Conservation (phyloP, 2,888 invertebrate genomes). For the Polyommatus icarus region DNA sequence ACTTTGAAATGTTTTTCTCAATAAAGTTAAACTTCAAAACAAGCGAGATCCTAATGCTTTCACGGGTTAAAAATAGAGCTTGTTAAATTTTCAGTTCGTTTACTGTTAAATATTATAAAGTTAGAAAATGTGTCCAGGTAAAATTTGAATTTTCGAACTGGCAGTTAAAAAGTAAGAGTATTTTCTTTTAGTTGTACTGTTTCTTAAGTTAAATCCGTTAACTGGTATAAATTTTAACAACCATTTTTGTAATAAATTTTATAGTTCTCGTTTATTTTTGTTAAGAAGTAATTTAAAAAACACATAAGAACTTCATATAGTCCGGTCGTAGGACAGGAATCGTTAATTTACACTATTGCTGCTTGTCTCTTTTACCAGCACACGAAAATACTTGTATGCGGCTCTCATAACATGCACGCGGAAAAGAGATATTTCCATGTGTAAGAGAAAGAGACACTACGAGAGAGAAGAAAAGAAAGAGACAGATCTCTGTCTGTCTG, state of each 20-base stretch:
- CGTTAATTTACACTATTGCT: too few relatives aligned
- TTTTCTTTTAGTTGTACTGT: background rate
- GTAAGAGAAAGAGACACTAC: too few relatives aligned
- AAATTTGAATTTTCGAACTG: background rate
- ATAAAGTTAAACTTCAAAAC: background rate
- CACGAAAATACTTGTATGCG: too few relatives aligned
- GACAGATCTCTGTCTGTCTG: too few relatives aligned
- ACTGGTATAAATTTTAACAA: background rate
- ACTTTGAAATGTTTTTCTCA: background rate
- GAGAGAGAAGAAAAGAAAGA: too few relatives aligned
- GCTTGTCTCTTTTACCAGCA: too few relatives aligned
- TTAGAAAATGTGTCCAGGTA: background rate
- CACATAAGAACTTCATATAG: too few relatives aligned
- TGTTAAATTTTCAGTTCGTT: background rate
- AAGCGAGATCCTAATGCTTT: background rate
- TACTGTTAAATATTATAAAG: conserved; percentile 2
- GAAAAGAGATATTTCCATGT: too few relatives aligned
- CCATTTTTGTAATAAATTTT: background rate
- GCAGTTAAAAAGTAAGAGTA: conserved; percentile 6
- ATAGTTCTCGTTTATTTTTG: background rate
- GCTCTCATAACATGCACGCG: too few relatives aligned
- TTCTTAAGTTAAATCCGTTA: background rate
- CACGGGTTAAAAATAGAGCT: background rate
- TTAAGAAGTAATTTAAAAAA: too few relatives aligned
- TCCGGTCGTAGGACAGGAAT: too few relatives aligned